phyloP scores from a whole-genome alignment of 2,113 vertebrate species.

The Aegithalos caudatus region DNA sequence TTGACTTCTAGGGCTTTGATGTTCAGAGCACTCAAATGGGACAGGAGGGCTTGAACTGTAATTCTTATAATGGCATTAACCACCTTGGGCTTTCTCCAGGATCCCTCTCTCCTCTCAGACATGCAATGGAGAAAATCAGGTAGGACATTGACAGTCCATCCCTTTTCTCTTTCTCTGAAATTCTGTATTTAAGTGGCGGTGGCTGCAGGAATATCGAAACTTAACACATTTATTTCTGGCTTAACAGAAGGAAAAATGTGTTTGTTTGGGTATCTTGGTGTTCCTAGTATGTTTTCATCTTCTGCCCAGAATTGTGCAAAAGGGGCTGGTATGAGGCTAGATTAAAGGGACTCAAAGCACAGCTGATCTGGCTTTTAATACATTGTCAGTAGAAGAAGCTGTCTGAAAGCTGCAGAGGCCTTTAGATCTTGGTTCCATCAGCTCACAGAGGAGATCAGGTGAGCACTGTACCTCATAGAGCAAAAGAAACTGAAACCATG shows the following conservation, averaged over 20 bases:
- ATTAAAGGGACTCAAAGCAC: constrained; percentile 23
- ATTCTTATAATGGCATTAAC: background rate
- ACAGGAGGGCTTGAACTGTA: background rate
- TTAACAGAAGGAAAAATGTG: background rate
- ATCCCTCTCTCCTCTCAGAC: background rate
- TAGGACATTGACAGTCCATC: background rate
- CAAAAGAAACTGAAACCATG: constrained; percentile 38
- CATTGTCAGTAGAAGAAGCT: background rate
- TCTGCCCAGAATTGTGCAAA: background rate
- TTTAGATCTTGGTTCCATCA: constrained; percentile 40
- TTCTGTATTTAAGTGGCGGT: background rate
- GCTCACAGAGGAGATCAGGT: constrained; percentile 2
- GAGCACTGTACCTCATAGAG: background rate
- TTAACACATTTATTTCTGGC: background rate
- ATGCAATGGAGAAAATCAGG: background rate
- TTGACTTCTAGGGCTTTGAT: background rate
- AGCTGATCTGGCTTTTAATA: constrained; percentile 1
- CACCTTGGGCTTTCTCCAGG: background rate
- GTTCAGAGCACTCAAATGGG: background rate
- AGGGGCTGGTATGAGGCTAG: background rate
- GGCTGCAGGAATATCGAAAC: background rate
- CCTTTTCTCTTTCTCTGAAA: background rate
- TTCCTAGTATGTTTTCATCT: constrained; percentile 13
- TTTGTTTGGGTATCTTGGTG: background rate
- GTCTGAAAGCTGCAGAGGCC: background rate